A percentile compares a stretch with the other conserved stretches of the same genome.
Conservation (phyloP, 2,888 invertebrate species). For the Lasioglossum vierecki region DNA sequence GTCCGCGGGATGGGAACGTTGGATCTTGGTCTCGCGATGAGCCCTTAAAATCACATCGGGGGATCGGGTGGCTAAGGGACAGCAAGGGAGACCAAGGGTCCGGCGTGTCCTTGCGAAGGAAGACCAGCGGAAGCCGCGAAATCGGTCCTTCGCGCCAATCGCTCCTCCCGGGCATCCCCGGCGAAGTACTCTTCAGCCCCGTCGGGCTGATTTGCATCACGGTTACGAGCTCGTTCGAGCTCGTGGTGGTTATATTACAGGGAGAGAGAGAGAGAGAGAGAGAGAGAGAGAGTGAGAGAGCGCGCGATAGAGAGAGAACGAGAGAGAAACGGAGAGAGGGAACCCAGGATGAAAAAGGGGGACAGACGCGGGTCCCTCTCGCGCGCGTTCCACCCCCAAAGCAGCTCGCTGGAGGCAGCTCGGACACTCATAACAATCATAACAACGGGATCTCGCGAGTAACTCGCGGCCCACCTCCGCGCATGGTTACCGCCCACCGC, state of each 20-base stretch:
- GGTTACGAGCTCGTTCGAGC: slow-evolving; percentile 80
- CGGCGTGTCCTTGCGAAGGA: slow-evolving; percentile 39
- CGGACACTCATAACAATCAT: slow-evolving; percentile 84
- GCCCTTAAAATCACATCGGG: slow-evolving; percentile 59
- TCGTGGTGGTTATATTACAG: slow-evolving; percentile 77
- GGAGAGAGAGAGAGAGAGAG: slow-evolving; percentile 46
- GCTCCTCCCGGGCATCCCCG: slow-evolving; percentile 69
- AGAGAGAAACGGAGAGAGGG: slow-evolving; percentile 36
- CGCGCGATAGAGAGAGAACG: neutral
- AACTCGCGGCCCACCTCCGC: slow-evolving; percentile 83
- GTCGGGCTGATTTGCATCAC: slow-evolving; percentile 80
- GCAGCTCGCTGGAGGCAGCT: slow-evolving; percentile 77
- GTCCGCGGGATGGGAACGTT: neutral
- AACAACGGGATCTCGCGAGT: slow-evolving; percentile 82
- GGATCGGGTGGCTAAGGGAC: neutral
- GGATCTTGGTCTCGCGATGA: slow-evolving; percentile 24
- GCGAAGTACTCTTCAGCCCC: slow-evolving; percentile 69
- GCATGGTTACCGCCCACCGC: slow-evolving; percentile 79
- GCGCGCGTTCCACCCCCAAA: slow-evolving; percentile 74
- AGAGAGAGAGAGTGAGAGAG: slow-evolving; percentile 25
- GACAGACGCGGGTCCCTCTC: slow-evolving; percentile 65
- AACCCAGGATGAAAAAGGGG: slow-evolving; percentile 54
- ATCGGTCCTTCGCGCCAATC: slow-evolving; percentile 65
- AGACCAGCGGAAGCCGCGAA: slow-evolving; percentile 45
- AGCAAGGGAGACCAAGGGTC: neutral